A percentile compares a stretch with the other conserved stretches of the same genome.
phyloP scores from a whole-genome alignment of 2,113 vertebrate species.

The Tauraco erythrolophus region DNA sequence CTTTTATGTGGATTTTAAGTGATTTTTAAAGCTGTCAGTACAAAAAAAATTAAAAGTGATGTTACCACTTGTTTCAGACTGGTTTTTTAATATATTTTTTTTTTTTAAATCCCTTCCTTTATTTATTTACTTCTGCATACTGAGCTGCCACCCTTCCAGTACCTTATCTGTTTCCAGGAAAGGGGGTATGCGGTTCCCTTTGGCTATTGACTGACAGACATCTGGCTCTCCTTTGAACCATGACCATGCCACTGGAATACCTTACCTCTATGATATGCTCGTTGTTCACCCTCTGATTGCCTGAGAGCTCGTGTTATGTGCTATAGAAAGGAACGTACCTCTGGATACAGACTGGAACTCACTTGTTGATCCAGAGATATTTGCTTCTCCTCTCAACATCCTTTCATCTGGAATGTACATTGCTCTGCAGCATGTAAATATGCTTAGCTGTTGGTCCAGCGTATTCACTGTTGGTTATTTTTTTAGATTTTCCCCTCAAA shows the following conservation, averaged over 20 bases:
- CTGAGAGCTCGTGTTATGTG: neutral
- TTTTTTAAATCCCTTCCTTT: neutral
- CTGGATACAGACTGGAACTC: neutral
- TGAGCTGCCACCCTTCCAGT: neutral
- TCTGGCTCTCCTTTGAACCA: constrained; percentile 13
- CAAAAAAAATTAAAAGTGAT: neutral
- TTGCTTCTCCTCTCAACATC: neutral
- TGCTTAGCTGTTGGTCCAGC: neutral
- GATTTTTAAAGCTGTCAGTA: constrained; percentile 65
- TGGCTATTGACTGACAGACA: constrained; percentile 8
- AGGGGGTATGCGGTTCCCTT: neutral
- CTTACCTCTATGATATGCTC: neutral
- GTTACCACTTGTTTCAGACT: constrained; percentile 27
- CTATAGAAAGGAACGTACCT: neutral
- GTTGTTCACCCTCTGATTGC: neutral
- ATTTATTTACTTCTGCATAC: neutral
- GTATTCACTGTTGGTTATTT: neutral
- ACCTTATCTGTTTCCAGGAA: constrained; percentile 53
- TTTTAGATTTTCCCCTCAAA: neutral
- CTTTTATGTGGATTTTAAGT: constrained; percentile 70
- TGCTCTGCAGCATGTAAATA: neutral
- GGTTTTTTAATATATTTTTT: neutral
- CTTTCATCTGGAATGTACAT: neutral
- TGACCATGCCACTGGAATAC: neutral
- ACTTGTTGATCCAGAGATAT: neutral